Percentiles rank a stretch among this genome's conserved stretches.
phyloP scores from a whole-genome alignment of 1,140 invertebrate genomes.

The Adoxophyes honmai region DNA sequence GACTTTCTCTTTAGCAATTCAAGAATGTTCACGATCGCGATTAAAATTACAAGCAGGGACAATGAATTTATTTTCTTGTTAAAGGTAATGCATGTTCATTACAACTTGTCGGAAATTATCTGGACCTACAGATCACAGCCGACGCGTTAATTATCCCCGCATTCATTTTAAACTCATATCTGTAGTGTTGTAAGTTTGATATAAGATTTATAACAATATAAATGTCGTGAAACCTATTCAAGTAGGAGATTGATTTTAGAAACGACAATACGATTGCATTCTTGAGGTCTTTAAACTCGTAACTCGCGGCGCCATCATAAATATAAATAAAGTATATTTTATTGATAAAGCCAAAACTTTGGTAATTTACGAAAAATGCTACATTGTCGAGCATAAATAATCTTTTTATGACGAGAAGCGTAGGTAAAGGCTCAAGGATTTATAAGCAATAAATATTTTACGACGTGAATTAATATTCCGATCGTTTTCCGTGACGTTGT shows the following conservation, averaged over 20 bases:
- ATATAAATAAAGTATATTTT: conserved; percentile 55
- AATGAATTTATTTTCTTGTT: conserved; percentile 12
- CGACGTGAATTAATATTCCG: conserved; percentile 76
- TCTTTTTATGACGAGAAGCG: conserved; percentile 76
- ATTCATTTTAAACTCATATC: background rate
- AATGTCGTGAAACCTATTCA: background rate
- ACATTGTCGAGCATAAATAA: conserved; percentile 74
- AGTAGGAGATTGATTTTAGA: background rate
- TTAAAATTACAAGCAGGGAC: conserved; percentile 17
- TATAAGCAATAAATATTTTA: conserved; percentile 77
- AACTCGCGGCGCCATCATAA: conserved; percentile 53
- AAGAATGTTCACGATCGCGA: conserved; percentile 15
- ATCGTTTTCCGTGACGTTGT: conserved; percentile 74
- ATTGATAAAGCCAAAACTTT: conserved; percentile 65
- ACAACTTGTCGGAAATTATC: conserved; percentile 24
- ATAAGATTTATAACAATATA: conserved; percentile 6
- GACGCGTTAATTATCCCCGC: conserved; percentile 10
- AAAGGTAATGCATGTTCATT: conserved; percentile 21
- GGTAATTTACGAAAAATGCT: conserved; percentile 73
- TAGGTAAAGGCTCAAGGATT: conserved; percentile 77
- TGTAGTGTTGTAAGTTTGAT: background rate
- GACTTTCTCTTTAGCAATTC: conserved; percentile 16
- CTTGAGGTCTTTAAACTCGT: conserved; percentile 27
- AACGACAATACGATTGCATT: conserved; percentile 14
- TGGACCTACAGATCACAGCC: conserved; percentile 25